These are phyloP conservation scores for Euura saliciscinereae DNA, from an alignment of 1,140 invertebrate genomes.

Conservation along the genomic window DNA sequence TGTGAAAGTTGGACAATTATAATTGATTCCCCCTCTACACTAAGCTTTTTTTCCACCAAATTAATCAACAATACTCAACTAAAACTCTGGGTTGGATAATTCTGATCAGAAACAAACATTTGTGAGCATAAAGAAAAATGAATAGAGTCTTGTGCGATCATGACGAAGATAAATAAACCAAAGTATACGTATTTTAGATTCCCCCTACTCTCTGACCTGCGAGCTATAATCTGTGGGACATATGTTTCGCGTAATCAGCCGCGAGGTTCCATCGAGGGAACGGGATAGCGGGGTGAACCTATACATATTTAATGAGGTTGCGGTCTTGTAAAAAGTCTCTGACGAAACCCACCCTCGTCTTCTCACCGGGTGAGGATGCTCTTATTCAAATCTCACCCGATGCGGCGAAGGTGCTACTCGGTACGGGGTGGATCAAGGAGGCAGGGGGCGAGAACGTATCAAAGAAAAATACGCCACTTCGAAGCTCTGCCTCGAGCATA, in stretches of 20 bases:
- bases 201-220: background rate
- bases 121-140: background rate
- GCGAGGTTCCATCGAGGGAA: slow-evolving; percentile 35
- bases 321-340: slow-evolving; percentile 45
- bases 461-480: slow-evolving; percentile 48
- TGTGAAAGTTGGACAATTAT: background rate
- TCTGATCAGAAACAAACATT: background rate
- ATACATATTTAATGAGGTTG: slow-evolving; percentile 56
- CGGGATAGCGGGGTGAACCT: slow-evolving; percentile 41
- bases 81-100: background rate
- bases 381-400: slow-evolving; percentile 53
- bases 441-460: slow-evolving; percentile 35
- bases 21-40: no score
- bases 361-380: slow-evolving; percentile 32
- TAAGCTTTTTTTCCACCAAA: background rate
- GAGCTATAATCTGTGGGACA: slow-evolving; percentile 33
- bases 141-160: background rate
- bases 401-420: slow-evolving; percentile 26
- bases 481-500: slow-evolving; percentile 35
- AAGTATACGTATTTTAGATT: background rate
- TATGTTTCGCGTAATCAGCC: slow-evolving; percentile 40
- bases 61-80: no score
- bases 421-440: background rate
- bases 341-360: slow-evolving; percentile 30
- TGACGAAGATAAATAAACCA: background rate